Conservation (phyloP, 2,888 invertebrate genomes). For the Latrodectus hesperus region DNA sequence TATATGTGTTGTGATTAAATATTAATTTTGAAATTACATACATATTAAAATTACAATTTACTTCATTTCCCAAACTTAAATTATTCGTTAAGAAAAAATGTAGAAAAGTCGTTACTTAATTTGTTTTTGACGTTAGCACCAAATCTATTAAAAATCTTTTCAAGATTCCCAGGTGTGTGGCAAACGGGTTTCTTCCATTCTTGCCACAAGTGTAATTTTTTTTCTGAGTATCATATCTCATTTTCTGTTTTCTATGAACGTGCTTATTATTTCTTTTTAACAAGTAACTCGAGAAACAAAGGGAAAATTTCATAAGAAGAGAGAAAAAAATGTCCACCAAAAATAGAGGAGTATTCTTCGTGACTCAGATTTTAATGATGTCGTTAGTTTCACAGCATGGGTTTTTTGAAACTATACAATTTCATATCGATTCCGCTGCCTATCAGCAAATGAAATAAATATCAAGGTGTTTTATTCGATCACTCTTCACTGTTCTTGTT, state of each 20-base stretch:
- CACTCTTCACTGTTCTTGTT: background rate
- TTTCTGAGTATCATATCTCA: conserved; percentile 18
- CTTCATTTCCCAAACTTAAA: no score
- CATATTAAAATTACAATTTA: no score
- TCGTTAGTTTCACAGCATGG: conserved; percentile 59
- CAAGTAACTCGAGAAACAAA: conserved; percentile 58
- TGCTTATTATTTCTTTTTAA: conserved; percentile 66
- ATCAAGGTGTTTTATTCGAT: conserved; percentile 46
- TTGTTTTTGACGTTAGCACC: no score
- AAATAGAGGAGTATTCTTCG: conserved; percentile 32
- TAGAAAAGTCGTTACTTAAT: no score
- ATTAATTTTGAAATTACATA: no score
- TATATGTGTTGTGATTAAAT: no score
- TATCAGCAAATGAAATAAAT: conserved; percentile 47
- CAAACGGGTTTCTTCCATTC: background rate
- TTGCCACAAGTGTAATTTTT: conserved; percentile 38
- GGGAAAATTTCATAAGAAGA: background rate
- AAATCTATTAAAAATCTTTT: no score
- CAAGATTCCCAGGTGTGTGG: no score
- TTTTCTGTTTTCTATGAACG: conserved; percentile 29
- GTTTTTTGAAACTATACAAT: conserved; percentile 38
- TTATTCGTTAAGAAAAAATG: no score
- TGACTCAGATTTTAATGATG: conserved; percentile 64
- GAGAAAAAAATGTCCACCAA: conserved; percentile 27
- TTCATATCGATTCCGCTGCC: conserved; percentile 50